Evolutionary conservation across 1,140 invertebrate genomes (phyloP), one percentile per base, ranked within the genome.

Genomic region (Plectrocnemia conspersa): DNA sequence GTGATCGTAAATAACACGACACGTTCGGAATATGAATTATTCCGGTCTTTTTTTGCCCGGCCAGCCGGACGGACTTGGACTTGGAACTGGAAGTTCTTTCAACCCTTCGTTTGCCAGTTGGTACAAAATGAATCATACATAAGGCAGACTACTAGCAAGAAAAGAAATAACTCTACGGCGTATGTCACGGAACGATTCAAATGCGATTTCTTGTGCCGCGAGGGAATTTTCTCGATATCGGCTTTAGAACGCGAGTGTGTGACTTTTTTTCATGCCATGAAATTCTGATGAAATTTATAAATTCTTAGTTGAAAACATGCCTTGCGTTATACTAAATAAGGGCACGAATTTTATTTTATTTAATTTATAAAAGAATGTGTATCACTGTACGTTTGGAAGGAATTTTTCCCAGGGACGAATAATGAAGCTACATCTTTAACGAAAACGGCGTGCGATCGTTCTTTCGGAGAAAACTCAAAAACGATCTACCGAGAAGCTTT

Each of bases 11-110:
- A 62, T 55, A 53, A 48, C 33, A 68, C 72, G 67, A 70, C 72
- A 71, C 69, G 69, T 67, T 62, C 54, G 32, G 70, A 74, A 72
- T 72, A 76, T 76, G 70, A 76, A 75, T 74, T 74, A 74, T 74
- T 74, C 71, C 62, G 63, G 42, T 40, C 45, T 44, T 61, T 60
- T 56, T 57, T 56, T 56, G 46, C 44, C 13, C 27, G 22, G 10
- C 38, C 4, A 13, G 22, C 56, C 46, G 56, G 56, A 54, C 50
- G 54, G 42, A 27, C 45, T 47, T 48, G 44, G 50, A 52, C 32
- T 29, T 47, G 54, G 42, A 27, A 44, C 52, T 48, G 44, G 50
- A 52, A 42, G 41, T 47, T 49, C 36, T 53, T 45, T 35, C 58
- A 50, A 55, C 54, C 54, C 49, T 48, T 47, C 48, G 52, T 22